Conservation (phyloP, 2,797 vertebrate genomes). For the Sternarchorhynchus goeldii region DNA sequence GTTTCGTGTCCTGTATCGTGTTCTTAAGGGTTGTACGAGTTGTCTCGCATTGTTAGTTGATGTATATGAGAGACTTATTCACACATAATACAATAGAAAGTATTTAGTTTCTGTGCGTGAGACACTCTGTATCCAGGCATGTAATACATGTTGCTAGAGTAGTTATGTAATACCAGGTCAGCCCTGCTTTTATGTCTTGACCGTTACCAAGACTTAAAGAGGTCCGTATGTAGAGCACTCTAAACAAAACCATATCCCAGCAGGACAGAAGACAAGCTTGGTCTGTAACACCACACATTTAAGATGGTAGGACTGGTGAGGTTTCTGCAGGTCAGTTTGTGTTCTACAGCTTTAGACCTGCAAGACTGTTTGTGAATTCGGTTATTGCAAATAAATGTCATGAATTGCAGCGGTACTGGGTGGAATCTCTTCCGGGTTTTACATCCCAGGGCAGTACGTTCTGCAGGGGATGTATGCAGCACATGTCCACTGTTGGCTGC, state of each 20-base stretch:
- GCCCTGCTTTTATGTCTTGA: too few relatives aligned
- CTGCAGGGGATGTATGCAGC: too few relatives aligned
- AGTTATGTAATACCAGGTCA: not conserved
- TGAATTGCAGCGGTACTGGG: too few relatives aligned
- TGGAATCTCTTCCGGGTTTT: too few relatives aligned
- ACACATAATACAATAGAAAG: slow-evolving; percentile 4
- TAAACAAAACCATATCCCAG: not conserved
- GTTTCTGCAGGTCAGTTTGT: not conserved
- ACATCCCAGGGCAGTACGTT: too few relatives aligned
- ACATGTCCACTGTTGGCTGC: too few relatives aligned
- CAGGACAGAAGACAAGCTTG: not conserved
- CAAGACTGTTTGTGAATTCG: too few relatives aligned
- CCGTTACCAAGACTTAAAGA: not conserved
- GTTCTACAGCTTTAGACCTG: too few relatives aligned
- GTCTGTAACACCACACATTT: not conserved
- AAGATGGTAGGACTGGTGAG: not conserved
- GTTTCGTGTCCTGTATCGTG: too few relatives aligned
- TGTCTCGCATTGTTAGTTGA: not conserved
- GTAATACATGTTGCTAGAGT: not conserved
- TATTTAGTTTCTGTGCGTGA: not conserved
- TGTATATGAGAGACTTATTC: not conserved
- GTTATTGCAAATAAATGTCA: too few relatives aligned
- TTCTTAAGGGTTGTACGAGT: not conserved
- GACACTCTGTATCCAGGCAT: too few relatives aligned
- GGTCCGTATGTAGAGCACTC: not conserved